Evolutionary conservation across 2,797 vertebrate species (phyloP).

Genomic region (Orientallactaga sibirica): DNA sequence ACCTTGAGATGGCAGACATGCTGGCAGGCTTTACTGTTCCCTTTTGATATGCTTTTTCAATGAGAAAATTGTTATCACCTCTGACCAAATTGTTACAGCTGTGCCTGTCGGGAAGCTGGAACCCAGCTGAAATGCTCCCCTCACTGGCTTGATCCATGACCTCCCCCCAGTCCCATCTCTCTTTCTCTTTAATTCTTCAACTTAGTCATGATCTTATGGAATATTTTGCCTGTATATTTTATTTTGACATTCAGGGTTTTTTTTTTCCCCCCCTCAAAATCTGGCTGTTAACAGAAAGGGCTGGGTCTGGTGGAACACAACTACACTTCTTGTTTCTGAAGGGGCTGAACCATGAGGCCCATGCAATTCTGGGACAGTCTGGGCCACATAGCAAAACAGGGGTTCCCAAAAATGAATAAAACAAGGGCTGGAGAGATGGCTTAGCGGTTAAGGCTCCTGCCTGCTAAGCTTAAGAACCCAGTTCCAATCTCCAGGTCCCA

Average conservation of each 20-base stretch:
- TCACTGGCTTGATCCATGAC: no score
- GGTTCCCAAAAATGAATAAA: neutral
- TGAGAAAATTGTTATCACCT: constrained; percentile 50
- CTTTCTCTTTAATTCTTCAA: constrained; percentile 16
- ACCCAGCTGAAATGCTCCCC: neutral
- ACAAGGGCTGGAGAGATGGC: neutral
- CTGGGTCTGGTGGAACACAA: neutral
- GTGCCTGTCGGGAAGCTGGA: neutral
- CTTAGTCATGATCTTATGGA: neutral
- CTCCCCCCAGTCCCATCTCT: neutral
- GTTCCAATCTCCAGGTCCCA: no score
- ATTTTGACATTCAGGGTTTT: neutral
- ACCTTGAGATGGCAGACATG: neutral
- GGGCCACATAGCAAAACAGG: neutral
- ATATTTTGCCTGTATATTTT: neutral
- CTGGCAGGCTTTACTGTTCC: constrained; percentile 6
- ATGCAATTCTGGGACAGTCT: neutral
- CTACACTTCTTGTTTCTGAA: no score
- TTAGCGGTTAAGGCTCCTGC: no score
- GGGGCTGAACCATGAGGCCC: neutral
- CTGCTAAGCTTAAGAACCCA: no score
- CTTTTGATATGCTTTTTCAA: constrained; percentile 41
- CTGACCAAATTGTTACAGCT: constrained; percentile 31
- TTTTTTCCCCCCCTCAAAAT: neutral
- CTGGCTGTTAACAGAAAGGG: neutral